Conservation (phyloP, 2,113 vertebrate genomes). For the Halichoerus grypus region DNA sequence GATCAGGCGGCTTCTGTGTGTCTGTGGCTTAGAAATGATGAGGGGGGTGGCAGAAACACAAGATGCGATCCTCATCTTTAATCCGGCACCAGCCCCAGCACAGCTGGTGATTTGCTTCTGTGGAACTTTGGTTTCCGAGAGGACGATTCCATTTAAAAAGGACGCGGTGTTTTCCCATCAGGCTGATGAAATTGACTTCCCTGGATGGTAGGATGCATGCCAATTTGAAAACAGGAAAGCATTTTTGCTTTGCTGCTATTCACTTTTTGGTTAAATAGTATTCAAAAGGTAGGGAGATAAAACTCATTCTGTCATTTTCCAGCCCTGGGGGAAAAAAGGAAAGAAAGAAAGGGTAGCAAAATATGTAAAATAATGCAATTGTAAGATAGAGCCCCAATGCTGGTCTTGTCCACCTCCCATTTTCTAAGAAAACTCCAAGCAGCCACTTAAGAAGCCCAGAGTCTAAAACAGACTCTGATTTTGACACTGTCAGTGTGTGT, state of each 20-base stretch:
- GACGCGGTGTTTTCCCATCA: not conserved
- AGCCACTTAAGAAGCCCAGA: conserved; percentile 64
- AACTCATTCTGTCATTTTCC: conserved; percentile 1
- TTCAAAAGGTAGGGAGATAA: not conserved
- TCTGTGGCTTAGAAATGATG: not conserved
- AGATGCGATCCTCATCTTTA: not conserved
- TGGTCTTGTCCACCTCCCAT: not conserved
- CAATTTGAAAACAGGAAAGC: conserved; percentile 20
- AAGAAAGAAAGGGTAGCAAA: not conserved
- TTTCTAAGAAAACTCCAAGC: conserved; percentile 67
- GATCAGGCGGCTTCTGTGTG: not conserved
- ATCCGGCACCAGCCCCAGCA: not conserved
- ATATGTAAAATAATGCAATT: conserved; percentile 58
- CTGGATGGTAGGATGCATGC: not conserved
- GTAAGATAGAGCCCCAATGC: conserved; percentile 58
- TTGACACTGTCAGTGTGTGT: not conserved
- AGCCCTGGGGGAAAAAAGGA: not conserved
- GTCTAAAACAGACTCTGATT: not conserved
- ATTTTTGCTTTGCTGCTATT: not conserved
- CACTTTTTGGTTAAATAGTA: conserved; percentile 3
- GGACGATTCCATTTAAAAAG: not conserved
- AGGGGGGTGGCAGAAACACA: not conserved
- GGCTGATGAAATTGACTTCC: not conserved
- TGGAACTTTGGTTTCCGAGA: not conserved
- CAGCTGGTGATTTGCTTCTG: not conserved